Conservation (phyloP, 2,888 invertebrate species). For the Lithophane leautieri region DNA sequence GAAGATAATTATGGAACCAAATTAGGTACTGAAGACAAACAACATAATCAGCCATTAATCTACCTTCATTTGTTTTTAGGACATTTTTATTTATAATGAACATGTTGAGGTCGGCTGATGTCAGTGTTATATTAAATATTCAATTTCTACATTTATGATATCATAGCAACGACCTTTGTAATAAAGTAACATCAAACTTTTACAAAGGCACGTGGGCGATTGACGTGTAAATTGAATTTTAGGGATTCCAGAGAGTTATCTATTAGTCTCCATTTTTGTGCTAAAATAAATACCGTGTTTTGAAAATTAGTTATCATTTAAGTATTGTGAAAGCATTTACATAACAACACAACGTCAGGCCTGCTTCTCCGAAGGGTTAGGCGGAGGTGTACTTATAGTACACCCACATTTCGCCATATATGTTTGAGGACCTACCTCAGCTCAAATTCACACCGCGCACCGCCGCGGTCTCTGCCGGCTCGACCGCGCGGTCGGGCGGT, state of each 20-base stretch:
- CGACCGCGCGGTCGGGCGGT: too few relatives aligned
- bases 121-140: slow-evolving; percentile 35
- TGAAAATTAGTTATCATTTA: neutral
- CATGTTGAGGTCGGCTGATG: slow-evolving; percentile 41
- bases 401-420: too few relatives aligned
- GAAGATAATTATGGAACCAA: neutral
- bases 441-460: too few relatives aligned
- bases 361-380: too few relatives aligned
- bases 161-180: slow-evolving; percentile 56
- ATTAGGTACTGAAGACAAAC: neutral
- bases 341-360: too few relatives aligned
- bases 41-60: slow-evolving; percentile 2
- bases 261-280: neutral
- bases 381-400: too few relatives aligned
- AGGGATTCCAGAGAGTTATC: neutral
- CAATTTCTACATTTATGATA: slow-evolving; percentile 45
- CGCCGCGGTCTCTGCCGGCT: too few relatives aligned
- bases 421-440: too few relatives aligned
- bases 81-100: slow-evolving; percentile 16
- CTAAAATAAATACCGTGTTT: neutral
- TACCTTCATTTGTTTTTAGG: slow-evolving; percentile 6
- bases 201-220: slow-evolving; percentile 18
- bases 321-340: neutral
- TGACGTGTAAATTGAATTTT: slow-evolving; percentile 14
- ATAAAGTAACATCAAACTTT: slow-evolving; percentile 40